Conservation (phyloP, 2,113 vertebrate species). For the Hydrolagus affinis region DNA sequence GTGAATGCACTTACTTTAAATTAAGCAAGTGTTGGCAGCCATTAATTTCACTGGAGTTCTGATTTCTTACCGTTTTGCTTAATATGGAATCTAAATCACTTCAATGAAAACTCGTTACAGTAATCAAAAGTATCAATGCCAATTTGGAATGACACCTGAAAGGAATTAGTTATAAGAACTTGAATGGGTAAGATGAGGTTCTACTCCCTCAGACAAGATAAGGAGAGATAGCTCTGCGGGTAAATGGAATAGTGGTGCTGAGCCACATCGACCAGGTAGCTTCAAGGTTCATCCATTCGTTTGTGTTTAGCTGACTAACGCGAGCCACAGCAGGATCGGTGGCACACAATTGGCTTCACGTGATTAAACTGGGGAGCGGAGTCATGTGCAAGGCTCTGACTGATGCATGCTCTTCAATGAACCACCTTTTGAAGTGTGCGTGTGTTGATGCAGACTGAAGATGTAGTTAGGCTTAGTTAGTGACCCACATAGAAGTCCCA, state of each 20-base stretch:
- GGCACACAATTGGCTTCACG: not conserved
- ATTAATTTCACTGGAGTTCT: not conserved
- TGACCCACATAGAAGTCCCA: not conserved
- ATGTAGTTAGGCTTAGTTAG: not conserved
- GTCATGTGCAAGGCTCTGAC: too few species aligned
- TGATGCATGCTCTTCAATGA: not conserved
- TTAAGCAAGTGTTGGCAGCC: not conserved
- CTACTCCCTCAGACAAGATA: too few species aligned
- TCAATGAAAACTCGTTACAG: too few species aligned
- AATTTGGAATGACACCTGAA: too few species aligned
- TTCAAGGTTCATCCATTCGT: not conserved
- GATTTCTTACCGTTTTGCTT: not conserved
- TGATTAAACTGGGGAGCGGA: too few species aligned
- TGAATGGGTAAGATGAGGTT: too few species aligned
- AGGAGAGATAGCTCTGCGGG: too few species aligned
- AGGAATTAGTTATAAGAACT: too few species aligned
- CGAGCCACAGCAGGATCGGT: not conserved
- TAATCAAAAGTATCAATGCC: too few species aligned
- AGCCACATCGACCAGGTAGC: not conserved
- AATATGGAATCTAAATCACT: too few species aligned
- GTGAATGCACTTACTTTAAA: not conserved
- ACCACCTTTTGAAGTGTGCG: not conserved
- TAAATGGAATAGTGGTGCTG: too few species aligned
- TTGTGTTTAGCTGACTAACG: not conserved
- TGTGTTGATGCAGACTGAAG: not conserved